Evolutionary conservation across 2,113 vertebrate species (phyloP), one percentile per base, ranked within the genome.

Genomic region (Sisor rabdophorus): DNA sequence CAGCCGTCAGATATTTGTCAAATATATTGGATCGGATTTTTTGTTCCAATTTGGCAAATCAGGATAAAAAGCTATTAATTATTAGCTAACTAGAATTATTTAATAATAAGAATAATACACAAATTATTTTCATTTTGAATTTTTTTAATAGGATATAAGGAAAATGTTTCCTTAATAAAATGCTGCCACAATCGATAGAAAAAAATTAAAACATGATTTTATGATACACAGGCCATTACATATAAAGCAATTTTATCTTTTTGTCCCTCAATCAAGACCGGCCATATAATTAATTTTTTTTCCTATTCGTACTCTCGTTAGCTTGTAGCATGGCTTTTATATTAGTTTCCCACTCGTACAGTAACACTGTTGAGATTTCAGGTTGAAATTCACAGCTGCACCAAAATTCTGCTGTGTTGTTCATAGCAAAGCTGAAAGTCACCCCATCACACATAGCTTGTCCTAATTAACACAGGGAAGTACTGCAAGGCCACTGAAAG

Each of bases 401-500:
- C 70, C 56, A 75, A 53, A 65, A 76, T 72, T 67, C 76, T 67
- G 76, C 73, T 75, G 67, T 76, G 55, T 72, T 77, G 68, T 65
- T 65, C 75, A n/a, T 54, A 77, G 81, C 79, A 75, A 84, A 65
- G 82, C 70, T 80, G 76, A 82, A 81, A 80, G 83, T 76, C 78
- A 86, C 86, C 86, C 84, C 81, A 58, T 85, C 82, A 80, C 86
- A 85, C 75, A n/a, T n/a, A 55, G 87, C 87, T 74, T 84, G 88
- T 85, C 85, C 87, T 86, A 86, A 75, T 88, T 88, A 84, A 79
- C 85, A 87, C 84, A 85, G 88, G 84, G 84, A 87, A 80, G 76
- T 82, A 75, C 71, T 52, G 69, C 73, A 78, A 85, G 87, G 86
- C 86, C 86, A 85, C 81, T 81, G 85, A 63, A 79, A 44, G 61